Evolutionary conservation across 1,140 invertebrate genomes (phyloP).

Genomic region (Lamellibrachia luymesi): DNA sequence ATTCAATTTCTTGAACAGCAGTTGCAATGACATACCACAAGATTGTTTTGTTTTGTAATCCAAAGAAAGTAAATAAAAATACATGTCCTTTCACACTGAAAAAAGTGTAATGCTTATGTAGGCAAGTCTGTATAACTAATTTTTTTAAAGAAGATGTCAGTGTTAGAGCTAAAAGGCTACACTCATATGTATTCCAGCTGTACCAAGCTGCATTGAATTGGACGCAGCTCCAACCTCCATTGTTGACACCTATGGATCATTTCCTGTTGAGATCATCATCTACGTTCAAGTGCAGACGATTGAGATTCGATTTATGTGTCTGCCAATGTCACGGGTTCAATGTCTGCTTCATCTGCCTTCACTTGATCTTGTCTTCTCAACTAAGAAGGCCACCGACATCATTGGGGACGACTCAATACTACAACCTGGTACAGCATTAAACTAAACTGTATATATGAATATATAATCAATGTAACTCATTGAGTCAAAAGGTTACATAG

Average conservation of each 20-base stretch:
- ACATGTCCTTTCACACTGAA: too few relatives aligned
- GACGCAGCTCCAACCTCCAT: slow-evolving; percentile 45
- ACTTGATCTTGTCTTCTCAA: slow-evolving; percentile 69
- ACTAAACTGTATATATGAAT: neutral
- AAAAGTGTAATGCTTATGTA: too few relatives aligned
- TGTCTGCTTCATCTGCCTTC: slow-evolving; percentile 94
- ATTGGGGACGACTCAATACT: neutral
- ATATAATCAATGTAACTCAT: neutral
- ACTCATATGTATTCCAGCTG: neutral
- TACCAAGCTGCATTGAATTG: slow-evolving; percentile 18
- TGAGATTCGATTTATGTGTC: slow-evolving; percentile 80
- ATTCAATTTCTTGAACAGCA: neutral
- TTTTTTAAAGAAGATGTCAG: too few relatives aligned
- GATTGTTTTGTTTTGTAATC: neutral
- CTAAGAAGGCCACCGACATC: slow-evolving; percentile 50
- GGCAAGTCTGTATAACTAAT: too few relatives aligned
- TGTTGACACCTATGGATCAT: slow-evolving; percentile 73
- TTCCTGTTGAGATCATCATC: slow-evolving; percentile 97
- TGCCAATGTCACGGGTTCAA: slow-evolving; percentile 92
- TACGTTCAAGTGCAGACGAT: slow-evolving; percentile 98
- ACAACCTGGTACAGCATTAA: neutral
- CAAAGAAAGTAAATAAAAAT: too few relatives aligned
- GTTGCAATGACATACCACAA: neutral
- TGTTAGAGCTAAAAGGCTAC: neutral
- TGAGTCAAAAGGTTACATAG: too few relatives aligned